Base-by-base conservation (phyloP, 2,888 invertebrate genomes). In the Taenaris catops region DNA sequence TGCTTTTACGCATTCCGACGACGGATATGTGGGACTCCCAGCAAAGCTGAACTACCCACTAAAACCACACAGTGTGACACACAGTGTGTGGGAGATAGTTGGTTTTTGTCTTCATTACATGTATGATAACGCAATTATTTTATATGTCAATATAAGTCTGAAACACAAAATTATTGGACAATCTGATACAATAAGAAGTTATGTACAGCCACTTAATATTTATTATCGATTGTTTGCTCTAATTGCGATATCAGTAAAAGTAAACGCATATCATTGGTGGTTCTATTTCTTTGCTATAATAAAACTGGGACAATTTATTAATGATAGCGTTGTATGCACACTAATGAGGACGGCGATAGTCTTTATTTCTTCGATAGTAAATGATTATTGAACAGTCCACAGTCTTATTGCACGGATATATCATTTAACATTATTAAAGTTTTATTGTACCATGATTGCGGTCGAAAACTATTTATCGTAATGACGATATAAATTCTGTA, bases 301-400 rank as follows among this genome's bases (percentile, higher is more conserved):
- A 25, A 33, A 41, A 34, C 27, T 37, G 27, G 33, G 20, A 23
- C 41, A 26, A 23, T 23, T 27, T 35, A 35, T 24, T 35, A 12
- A 27, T 19, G 41, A 41, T 33, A 41, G 19, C 27, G 7, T 14
- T 36, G 31, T 35, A 17, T 40, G 37, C 32, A 20, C 27, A 21
- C 24, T 31, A 41, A 38, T 31, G 41, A 27, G 38, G 6, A 9
- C 28, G 25, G 20, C 25, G 25, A 25, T 28, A 18, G 14, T 21
- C 21, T 34, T 34, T 28, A 25, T 37, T 23, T 29, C 34, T 34
- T 33, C 21, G 25, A 25, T 33, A 25, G 25, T 21, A 29, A 16
- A 24, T 28, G 11, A 23, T 23, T 23, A 23, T 31, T 31, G 31
- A 31, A 23, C 16, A 16, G 23, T 16, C 5, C 1, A 1, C 11